Evolutionary conservation across 2,113 vertebrate genomes (phyloP).

Genomic region (Columba livia): DNA sequence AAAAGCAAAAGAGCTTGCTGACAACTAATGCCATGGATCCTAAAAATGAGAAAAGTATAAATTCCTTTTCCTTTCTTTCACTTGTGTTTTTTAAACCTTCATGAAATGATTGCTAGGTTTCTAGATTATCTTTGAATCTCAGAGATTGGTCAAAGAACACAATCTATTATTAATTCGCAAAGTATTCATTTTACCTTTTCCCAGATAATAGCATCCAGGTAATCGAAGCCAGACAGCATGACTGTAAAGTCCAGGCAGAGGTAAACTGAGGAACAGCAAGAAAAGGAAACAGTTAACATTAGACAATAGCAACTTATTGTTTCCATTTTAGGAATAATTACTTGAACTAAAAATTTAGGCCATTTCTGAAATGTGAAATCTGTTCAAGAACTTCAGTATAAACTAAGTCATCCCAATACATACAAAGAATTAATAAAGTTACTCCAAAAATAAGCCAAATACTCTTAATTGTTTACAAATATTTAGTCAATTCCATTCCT

Average conservation of each 20-base stretch:
- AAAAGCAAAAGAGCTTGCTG: background rate
- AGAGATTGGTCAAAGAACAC: background rate
- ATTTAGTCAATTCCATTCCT: background rate
- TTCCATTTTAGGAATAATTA: constrained; percentile 21
- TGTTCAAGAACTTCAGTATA: constrained; percentile 4
- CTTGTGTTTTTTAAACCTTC: background rate
- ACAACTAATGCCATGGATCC: background rate
- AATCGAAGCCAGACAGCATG: background rate
- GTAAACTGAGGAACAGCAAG: background rate
- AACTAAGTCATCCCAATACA: background rate
- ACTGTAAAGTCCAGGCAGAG: background rate
- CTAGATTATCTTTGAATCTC: background rate
- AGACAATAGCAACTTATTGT: background rate
- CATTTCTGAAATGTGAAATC: background rate
- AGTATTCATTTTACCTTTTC: background rate
- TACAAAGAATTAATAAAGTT: constrained; percentile 36
- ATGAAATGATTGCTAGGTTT: background rate
- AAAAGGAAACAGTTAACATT: background rate
- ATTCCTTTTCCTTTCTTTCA: background rate
- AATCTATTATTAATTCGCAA: background rate
- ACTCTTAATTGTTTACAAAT: background rate
- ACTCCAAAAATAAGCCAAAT: constrained; percentile 7
- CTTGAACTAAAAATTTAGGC: background rate
- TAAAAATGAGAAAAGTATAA: background rate
- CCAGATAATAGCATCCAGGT: background rate